Conservation (phyloP, 1,140 invertebrate genomes). For the Polypedilum pembai region DNA sequence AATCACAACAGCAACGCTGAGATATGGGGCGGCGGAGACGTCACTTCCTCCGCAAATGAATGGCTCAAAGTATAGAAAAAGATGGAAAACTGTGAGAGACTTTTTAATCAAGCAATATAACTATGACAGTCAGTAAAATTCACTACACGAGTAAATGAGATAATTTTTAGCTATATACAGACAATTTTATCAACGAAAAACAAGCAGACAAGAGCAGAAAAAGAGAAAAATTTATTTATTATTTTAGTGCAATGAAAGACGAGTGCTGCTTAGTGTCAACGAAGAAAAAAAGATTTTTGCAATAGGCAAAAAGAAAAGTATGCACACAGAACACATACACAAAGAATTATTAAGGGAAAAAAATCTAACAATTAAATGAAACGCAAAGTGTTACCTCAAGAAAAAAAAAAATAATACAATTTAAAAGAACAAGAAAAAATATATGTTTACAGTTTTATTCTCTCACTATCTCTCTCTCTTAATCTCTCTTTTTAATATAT, state of each 20-base stretch:
- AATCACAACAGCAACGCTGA: conserved; percentile 26
- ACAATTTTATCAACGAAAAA: conserved; percentile 26
- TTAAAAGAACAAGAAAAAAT: conserved; percentile 4
- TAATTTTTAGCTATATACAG: conserved; percentile 19
- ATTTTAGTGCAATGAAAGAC: conserved; percentile 6
- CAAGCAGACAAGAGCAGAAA: not conserved
- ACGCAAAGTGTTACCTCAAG: conserved; percentile 26
- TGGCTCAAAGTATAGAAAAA: not conserved
- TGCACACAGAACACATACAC: not conserved
- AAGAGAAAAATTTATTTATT: not conserved
- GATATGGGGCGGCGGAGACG: conserved; percentile 21
- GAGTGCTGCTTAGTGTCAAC: not conserved
- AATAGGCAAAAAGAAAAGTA: not conserved
- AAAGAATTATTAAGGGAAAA: not conserved
- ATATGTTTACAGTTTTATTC: conserved; percentile 23
- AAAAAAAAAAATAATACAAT: conserved; percentile 2
- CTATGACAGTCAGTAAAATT: conserved; percentile 20
- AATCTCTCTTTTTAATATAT: not conserved
- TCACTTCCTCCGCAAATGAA: conserved; percentile 21
- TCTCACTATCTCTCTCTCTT: too few relatives aligned
- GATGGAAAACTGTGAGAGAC: not conserved
- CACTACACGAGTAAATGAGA: not conserved
- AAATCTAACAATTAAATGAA: conserved; percentile 25
- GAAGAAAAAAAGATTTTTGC: not conserved
- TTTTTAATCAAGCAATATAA: conserved; percentile 24